Evolutionary conservation across 2,797 vertebrate species (phyloP), one percentile per base, ranked within the genome.

Genomic region (Lithobates pipiens): DNA sequence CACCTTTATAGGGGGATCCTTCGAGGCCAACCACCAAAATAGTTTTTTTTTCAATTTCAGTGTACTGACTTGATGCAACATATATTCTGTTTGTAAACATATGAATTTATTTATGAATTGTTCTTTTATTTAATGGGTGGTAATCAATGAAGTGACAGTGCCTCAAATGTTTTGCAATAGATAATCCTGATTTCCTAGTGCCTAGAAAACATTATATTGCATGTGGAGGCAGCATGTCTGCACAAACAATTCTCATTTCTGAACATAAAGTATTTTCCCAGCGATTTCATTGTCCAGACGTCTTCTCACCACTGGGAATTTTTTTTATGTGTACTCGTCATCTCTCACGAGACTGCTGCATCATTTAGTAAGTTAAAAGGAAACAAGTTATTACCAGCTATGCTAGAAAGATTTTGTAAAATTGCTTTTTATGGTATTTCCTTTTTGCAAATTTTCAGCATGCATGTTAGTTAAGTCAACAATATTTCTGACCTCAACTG

Each of bases 301-400:
- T 73, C 71, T n/a, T 23, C 39, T 44, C 32, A 9, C 23, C 71
- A 72, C 36, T 73, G 5, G 39, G 10, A 73, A 11, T n/a, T 73
- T 69, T 69, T 18, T 27, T 27, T 39, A 39, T 42, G 34, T 25
- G 10, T 73, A 13, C 21, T 73, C 23, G 25, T 73, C 71, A 44
- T 44, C 10, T 73, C 71, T 34, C 71, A 42, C 21, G 21, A 61
- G 54, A 61, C 16, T 73, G 71, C 71, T 72, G 36, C 70, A 72
- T 72, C 16, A 42, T 36, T 13, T 15, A 39, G 15, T 36, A 36
- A 18, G 13, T 36, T 3, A 34, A 71, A 71, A 21, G 29, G 10
- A 34, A 8, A 2, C 23, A 5, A 73, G 36, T 73, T 42, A 10
- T 44, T 15, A 68, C 1, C 13, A 68, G 65, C 15, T 18, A 27